Evolutionary conservation across 2,113 vertebrate genomes (phyloP).

Genomic region (Lucifuga dentata): DNA sequence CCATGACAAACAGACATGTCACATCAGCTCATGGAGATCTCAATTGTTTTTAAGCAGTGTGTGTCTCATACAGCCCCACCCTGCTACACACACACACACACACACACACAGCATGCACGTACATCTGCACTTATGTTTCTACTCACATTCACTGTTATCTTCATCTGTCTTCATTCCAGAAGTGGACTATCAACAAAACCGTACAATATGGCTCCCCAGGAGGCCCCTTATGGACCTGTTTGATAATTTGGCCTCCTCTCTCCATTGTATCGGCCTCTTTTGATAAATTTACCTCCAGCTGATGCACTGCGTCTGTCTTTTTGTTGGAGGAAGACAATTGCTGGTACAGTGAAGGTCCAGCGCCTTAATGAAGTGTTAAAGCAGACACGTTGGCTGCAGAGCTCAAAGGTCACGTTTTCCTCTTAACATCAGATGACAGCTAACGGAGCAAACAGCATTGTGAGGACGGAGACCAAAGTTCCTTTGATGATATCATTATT

Average conservation of each 20-base stretch:
- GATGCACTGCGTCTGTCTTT: conserved; percentile 81
- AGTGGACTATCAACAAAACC: conserved; percentile 71
- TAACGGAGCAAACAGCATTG: conserved; percentile 59
- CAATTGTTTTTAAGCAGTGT: conserved; percentile 76
- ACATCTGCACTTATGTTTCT: conserved; percentile 35
- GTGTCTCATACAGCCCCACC: conserved; percentile 40
- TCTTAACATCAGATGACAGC: conserved; percentile 73
- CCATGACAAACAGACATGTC: conserved; percentile 74
- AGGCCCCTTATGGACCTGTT: conserved; percentile 71
- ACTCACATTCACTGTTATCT: conserved; percentile 16
- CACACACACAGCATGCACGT: conserved; percentile 5
- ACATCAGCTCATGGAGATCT: conserved; percentile 74
- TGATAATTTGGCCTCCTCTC: conserved; percentile 73
- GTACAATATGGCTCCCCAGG: conserved; percentile 79
- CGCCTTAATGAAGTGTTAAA: conserved; percentile 76
- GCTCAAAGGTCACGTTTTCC: conserved; percentile 57
- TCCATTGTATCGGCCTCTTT: conserved; percentile 79
- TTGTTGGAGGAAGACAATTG: conserved; percentile 73
- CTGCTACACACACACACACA: conserved; percentile 17
- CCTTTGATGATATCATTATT: conserved; percentile 67
- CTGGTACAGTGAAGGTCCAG: conserved; percentile 59
- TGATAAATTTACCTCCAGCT: conserved; percentile 80
- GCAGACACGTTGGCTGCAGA: conserved; percentile 55
- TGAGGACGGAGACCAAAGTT: conserved; percentile 55
- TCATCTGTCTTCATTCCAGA: conserved; percentile 50